Base-by-base conservation (phyloP, 30 jellyfish, hydroid and myxozoan genomes). In the Haliclystus octoradiatus region DNA sequence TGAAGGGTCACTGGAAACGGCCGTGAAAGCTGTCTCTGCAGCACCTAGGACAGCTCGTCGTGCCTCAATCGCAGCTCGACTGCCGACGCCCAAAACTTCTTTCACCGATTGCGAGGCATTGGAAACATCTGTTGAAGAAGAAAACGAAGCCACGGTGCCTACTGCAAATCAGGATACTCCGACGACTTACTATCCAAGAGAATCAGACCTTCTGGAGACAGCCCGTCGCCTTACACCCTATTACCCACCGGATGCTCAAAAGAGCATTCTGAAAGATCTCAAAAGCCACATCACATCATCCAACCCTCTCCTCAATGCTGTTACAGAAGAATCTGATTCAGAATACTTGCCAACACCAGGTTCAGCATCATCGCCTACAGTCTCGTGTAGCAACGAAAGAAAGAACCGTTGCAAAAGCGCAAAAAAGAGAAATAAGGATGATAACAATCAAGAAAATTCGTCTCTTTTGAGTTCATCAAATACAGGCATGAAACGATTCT, bases 1-100 rank as follows among this genome's bases (percentile, higher is more conserved):
- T 19, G 57, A 40, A 40, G 57, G 9, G 19, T 40, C 57, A 9
- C 57, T 40, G 57, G 19, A 40, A 19, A 40, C 14, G 9, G 57
- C 57, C 9, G 57, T 40, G 14, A 19, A 9, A 9, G 57, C 19
- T 40, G 57, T 40, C 19, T 9, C 57, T 40, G 57, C 9, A 40
- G 57, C 19, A 9, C 57, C 57, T 5, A 40, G 57, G 57, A 40
- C 57, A 25, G 34, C 29, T 28, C 72, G 78, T 3, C 0, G 62
- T 15, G 25, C 65, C 0, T 33, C 78, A 26, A 26, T 75, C 4
- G 28, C 79, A 4, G 57, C 27, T 3, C 71, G 87, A 3, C 19
- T 75, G 25, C 87, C 87, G 22, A 75, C 87, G 35, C 87, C 87
- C 26, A 75, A 75, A 29, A 46, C 79, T 1, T 75, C 85, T 31